Conservation (phyloP, 2,113 vertebrate species). For the Mus musculus region DNA sequence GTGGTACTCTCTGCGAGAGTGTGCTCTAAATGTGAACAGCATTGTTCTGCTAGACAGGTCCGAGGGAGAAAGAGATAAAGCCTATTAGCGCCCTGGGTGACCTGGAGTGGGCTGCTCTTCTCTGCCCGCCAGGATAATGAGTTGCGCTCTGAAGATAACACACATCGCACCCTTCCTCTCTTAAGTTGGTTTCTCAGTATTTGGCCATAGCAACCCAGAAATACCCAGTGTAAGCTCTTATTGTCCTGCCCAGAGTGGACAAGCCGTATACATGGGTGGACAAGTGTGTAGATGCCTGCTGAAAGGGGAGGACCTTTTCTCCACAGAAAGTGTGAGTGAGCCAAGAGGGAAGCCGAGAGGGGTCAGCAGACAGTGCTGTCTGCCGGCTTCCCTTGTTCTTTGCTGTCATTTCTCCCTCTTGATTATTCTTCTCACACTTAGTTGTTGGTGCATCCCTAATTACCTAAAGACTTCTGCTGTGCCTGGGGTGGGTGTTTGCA, state of each 20-base stretch:
- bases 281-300: neutral
- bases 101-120: neutral
- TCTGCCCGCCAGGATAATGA: too few relatives aligned
- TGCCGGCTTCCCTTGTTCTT: neutral
- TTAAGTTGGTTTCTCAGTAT: neutral
- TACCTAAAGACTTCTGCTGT: neutral
- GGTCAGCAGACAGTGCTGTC: neutral
- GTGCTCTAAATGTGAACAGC: too few relatives aligned
- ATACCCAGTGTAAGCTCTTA: neutral
- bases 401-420: neutral
- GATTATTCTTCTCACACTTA: neutral
- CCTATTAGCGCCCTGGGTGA: neutral
- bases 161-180: neutral
- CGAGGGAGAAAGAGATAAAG: neutral
- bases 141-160: neutral
- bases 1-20: neutral
- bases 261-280: neutral
- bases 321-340: fast-evolving
- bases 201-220: neutral
- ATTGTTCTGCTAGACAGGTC: neutral
- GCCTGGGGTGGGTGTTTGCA: neutral
- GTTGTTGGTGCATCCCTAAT: neutral
- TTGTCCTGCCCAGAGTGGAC: neutral
- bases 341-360: neutral
- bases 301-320: neutral